phyloP scores from a whole-genome alignment of 2,888 invertebrate genomes.

The Melanargia galathea region DNA sequence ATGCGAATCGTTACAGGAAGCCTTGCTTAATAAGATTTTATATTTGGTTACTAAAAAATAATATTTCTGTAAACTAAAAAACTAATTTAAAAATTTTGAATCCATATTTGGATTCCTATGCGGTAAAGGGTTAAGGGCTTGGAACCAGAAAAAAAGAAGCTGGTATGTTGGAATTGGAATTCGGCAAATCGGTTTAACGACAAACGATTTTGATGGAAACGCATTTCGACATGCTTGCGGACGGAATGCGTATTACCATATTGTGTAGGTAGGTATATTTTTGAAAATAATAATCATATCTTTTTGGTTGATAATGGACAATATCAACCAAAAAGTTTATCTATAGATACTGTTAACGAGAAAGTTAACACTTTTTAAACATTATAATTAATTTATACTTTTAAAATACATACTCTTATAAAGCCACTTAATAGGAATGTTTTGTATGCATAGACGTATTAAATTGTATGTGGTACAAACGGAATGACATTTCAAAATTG shows the following conservation, averaged over 20 bases:
- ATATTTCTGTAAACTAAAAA: too few relatives aligned
- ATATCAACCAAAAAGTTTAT: constrained; percentile 8
- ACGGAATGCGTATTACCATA: constrained; percentile 33
- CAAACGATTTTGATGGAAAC: neutral
- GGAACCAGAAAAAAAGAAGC: neutral
- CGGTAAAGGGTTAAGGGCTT: neutral
- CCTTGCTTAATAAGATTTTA: too few relatives aligned
- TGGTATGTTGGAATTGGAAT: neutral
- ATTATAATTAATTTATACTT: too few relatives aligned
- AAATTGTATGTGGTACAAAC: too few relatives aligned
- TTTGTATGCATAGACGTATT: too few relatives aligned
- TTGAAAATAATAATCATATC: too few relatives aligned
- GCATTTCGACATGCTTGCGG: constrained; percentile 6
- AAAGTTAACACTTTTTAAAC: constrained; percentile 19
- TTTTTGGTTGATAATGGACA: constrained; percentile 11
- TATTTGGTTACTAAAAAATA: too few relatives aligned
- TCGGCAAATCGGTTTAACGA: constrained; percentile 1
- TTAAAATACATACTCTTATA: too few relatives aligned
- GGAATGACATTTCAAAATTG: constrained; percentile 30
- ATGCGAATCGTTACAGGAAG: too few relatives aligned
- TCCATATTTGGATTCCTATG: too few relatives aligned
- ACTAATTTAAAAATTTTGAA: too few relatives aligned
- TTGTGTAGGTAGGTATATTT: too few relatives aligned
- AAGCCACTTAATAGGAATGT: constrained; percentile 23
- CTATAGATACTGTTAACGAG: constrained; percentile 14